These are phyloP conservation scores for Cerastoderma edule DNA, from an alignment of 2,888 invertebrate species.

Conservation along the genomic window DNA sequence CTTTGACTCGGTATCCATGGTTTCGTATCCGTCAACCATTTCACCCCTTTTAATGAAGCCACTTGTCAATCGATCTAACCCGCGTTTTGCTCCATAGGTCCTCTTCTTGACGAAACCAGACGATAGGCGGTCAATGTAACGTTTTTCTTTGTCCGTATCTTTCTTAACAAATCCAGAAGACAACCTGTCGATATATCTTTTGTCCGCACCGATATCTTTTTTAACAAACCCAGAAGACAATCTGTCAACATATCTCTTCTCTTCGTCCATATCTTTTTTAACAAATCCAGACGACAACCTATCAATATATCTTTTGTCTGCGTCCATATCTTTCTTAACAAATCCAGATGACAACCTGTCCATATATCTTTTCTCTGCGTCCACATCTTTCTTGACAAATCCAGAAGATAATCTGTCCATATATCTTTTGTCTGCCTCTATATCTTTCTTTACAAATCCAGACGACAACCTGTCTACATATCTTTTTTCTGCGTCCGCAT, in stretches of 20 bases:
- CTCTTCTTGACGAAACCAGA: conserved; percentile 34
- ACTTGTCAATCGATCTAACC: conserved; percentile 37
- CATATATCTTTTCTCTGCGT: neutral
- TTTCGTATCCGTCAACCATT: conserved; percentile 16
- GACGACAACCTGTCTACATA: conserved; percentile 20
- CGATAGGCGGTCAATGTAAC: conserved; percentile 30
- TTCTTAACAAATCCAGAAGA: conserved; percentile 25
- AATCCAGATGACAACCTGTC: conserved; percentile 20
- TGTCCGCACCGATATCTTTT: conserved; percentile 15
- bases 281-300: conserved; percentile 14
- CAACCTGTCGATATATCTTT: conserved; percentile 33
- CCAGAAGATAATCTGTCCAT: conserved; percentile 22
- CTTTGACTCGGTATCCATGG: conserved; percentile 11
- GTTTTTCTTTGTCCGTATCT: conserved; percentile 9
- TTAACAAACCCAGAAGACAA: conserved; percentile 35
- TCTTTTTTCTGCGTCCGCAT: conserved; percentile 2
- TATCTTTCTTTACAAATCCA: conserved; percentile 29
- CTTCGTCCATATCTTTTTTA: conserved; percentile 12
- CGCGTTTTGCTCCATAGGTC: conserved; percentile 13
- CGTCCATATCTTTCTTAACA: conserved; percentile 21
- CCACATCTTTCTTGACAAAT: conserved; percentile 28
- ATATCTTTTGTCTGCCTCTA: conserved; percentile 6
- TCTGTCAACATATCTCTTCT: conserved; percentile 36
- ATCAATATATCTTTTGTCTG: conserved; percentile 21
- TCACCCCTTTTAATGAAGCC: conserved; percentile 33